phyloP scores from a whole-genome alignment of 2,113 vertebrate genomes.

The Alosa alosa region DNA sequence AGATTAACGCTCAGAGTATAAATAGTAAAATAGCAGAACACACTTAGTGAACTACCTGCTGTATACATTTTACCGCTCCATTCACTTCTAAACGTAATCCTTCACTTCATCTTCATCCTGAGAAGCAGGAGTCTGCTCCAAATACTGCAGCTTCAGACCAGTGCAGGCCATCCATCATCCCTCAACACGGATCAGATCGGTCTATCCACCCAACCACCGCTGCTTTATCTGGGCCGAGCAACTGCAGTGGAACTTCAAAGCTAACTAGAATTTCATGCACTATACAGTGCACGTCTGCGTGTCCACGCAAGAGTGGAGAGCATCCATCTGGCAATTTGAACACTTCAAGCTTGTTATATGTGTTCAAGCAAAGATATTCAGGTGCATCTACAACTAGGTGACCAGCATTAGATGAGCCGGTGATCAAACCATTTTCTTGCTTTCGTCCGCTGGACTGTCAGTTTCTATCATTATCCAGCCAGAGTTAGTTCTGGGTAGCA shows the following conservation, averaged over 20 bases:
- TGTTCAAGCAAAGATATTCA: not conserved
- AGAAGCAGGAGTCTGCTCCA: not conserved
- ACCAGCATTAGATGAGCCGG: not conserved
- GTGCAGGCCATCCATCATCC: not conserved
- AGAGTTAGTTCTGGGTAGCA: conserved; percentile 15
- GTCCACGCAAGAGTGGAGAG: not conserved
- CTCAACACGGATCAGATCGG: not conserved
- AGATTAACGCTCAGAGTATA: not conserved
- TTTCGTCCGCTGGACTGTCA: not conserved
- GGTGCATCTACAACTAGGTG: not conserved
- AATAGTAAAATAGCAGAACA: not conserved
- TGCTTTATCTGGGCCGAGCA: not conserved
- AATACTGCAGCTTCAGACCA: not conserved
- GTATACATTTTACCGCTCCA: not conserved
- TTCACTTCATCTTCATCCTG: conserved; percentile 1
- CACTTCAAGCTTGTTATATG: not conserved
- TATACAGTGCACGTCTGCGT: not conserved
- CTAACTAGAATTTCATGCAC: conserved; percentile 10
- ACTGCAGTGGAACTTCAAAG: not conserved
- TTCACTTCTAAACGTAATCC: not conserved
- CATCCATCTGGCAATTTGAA: not conserved
- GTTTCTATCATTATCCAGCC: not conserved
- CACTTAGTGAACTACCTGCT: not conserved
- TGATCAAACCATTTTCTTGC: not conserved
- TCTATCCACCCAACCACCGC: not conserved